These are phyloP conservation scores for Corvus moneduloides DNA, from an alignment of 2,113 vertebrate species.

Conservation along the genomic window DNA sequence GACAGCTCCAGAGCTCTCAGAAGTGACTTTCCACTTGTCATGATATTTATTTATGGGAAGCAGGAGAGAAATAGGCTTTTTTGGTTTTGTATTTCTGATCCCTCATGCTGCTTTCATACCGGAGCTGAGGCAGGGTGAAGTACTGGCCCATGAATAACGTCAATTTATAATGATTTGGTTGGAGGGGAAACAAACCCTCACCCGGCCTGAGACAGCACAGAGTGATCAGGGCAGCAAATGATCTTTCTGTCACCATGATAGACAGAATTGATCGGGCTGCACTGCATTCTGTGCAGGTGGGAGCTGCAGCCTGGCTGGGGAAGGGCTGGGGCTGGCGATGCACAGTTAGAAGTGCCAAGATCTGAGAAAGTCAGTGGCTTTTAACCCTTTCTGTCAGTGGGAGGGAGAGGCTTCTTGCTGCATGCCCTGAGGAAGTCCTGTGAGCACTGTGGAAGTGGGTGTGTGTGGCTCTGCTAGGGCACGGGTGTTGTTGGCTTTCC, in stretches of 20 bases:
- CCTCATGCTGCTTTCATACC: neutral
- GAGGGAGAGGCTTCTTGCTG: neutral
- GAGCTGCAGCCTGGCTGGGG: neutral
- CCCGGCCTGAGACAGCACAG: neutral
- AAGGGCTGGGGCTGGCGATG: neutral
- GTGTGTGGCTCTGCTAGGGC: neutral
- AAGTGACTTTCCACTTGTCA: neutral
- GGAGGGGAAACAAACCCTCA: constrained; percentile 7
- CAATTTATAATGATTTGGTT: constrained; percentile 16
- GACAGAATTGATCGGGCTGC: constrained; percentile 2
- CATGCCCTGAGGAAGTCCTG: neutral
- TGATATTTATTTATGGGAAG: neutral
- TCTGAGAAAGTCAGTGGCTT: neutral
- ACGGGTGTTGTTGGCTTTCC: neutral
- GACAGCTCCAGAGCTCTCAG: neutral
- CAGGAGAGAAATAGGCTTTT: neutral
- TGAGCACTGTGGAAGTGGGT: neutral
- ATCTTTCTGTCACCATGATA: neutral
- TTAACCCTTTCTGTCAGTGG: neutral
- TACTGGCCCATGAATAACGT: neutral
- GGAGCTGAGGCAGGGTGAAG: neutral
- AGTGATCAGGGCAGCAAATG: constrained; percentile 36
- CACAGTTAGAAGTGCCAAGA: neutral
- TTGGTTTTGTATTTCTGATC: neutral
- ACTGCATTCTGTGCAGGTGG: neutral